Base-by-base conservation (phyloP, 30 jellyfish, hydroid and myxozoan species). In the Cassiopea xamachana region DNA sequence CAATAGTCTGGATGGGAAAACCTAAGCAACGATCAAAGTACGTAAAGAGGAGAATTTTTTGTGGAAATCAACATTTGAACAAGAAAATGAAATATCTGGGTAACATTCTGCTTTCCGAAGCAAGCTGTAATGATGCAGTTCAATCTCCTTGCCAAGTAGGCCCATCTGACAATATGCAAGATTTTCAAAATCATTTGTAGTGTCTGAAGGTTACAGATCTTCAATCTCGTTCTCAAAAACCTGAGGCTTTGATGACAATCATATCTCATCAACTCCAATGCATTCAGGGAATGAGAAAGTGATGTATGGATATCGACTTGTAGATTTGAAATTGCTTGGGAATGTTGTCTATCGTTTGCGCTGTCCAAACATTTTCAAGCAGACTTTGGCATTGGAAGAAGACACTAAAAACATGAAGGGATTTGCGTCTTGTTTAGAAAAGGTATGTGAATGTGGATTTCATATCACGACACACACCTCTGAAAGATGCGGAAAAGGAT, bases 371-470 rank as follows among this genome's bases (percentile, higher is more conserved):
- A 13, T 51, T 58, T 73, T 7, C 45, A 73, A 73, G 19, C 82
- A 73, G 61, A 73, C 82, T 73, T 73, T 73, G 61, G 59, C 61
- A 15, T 47, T 73, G 82, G 61, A 73, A 58, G 62, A 73, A 47
- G 45, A 73, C 61, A 8, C 61, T 47, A 39, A 44, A 73, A 47
- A 73, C n/a, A 73, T 13, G 61, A 15, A 39, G 16, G 82, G 82
- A 39, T 47, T 73, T 73, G 7, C 82, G 10, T 14, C 82, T 73
- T 39, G 82, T 27, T 39, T 73, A 44, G 82, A 15, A 39, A 58
- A 13, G 61, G 82, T 47, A 13, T 73, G 82, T 73, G 82, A 19
- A 19, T 73, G 82, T 73, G 82, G 82, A 73, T 73, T 73, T 73
- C 17, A 15, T 3, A 73, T 39, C n/a, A 73, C 59, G 55, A 39